phyloP scores from a whole-genome alignment of 2,888 invertebrate genomes.

The Cremastinae sp. region DNA sequence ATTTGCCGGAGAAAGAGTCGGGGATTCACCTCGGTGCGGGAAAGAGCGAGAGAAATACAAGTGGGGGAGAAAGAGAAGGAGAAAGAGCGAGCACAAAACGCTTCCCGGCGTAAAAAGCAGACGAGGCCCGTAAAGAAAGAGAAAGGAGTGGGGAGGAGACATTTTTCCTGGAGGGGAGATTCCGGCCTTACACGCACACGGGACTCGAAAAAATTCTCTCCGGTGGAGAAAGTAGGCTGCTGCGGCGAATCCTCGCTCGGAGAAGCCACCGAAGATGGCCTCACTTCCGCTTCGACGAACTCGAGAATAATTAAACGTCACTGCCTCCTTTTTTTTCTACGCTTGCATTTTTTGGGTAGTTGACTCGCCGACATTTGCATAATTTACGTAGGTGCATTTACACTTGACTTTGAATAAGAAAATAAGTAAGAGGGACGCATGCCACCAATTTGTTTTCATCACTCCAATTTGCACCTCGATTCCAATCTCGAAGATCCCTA shows the following conservation, averaged over 20 bases:
- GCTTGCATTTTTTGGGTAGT: no score
- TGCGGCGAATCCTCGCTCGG: constrained; percentile 61
- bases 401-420: no score
- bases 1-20: constrained; percentile 63
- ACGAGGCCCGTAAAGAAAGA: constrained; percentile 35
- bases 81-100: constrained; percentile 1
- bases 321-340: not conserved
- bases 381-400: no score
- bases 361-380: no score
- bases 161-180: constrained; percentile 56
- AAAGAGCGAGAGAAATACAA: constrained; percentile 1
- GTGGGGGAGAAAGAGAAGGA: constrained; percentile 27
- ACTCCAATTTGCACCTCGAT: no score
- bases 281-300: constrained; percentile 41
- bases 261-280: constrained; percentile 71
- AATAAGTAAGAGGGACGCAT: no score
- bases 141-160: constrained; percentile 30
- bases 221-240: constrained; percentile 79
- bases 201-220: constrained; percentile 76
- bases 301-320: constrained; percentile 10
- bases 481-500: no score
- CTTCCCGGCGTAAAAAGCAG: constrained; percentile 16
- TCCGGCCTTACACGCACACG: constrained; percentile 67
- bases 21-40: constrained; percentile 51
- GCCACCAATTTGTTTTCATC: no score